A percentile compares a stretch with the other conserved stretches of the same genome.
phyloP scores from a whole-genome alignment of 2,797 vertebrate species.

The Eospalax fontanierii region DNA sequence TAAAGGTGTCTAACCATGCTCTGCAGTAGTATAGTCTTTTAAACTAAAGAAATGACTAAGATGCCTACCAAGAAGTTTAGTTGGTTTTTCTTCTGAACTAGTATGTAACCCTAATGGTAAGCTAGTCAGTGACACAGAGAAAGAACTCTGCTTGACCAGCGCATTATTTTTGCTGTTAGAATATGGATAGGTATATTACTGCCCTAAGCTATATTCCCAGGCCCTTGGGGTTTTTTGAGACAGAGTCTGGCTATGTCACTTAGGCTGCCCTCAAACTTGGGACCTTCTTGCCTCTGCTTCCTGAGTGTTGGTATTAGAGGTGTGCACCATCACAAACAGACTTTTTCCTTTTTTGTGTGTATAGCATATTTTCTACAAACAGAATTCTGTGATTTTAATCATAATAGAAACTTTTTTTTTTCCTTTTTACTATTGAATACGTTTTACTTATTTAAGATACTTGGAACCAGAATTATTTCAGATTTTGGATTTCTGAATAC shows the following conservation, averaged over 20 bases:
- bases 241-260: background rate
- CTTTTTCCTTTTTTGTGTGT: slow-evolving; percentile 18
- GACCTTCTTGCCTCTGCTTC: background rate
- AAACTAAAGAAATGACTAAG: slow-evolving; percentile 2
- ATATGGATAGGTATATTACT: background rate
- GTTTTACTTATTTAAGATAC: background rate
- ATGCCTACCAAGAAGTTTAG: slow-evolving; percentile 17
- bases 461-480: background rate
- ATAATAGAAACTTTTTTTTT: slow-evolving; percentile 46
- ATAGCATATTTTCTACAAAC: background rate
- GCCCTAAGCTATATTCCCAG: background rate
- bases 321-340: background rate
- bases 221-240: background rate
- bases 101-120: background rate
- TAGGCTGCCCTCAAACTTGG: background rate
- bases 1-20: no score
- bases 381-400: slow-evolving; percentile 61
- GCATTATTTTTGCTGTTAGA: slow-evolving; percentile 33
- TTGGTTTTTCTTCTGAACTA: slow-evolving; percentile 23
- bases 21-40: slow-evolving; percentile 4
- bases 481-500: background rate
- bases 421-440: background rate
- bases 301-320: background rate
- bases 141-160: background rate
- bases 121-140: background rate